These are phyloP conservation scores for Denticeps clupeoides DNA, from an alignment of 2,797 vertebrate genomes.

Conservation along the genomic window DNA sequence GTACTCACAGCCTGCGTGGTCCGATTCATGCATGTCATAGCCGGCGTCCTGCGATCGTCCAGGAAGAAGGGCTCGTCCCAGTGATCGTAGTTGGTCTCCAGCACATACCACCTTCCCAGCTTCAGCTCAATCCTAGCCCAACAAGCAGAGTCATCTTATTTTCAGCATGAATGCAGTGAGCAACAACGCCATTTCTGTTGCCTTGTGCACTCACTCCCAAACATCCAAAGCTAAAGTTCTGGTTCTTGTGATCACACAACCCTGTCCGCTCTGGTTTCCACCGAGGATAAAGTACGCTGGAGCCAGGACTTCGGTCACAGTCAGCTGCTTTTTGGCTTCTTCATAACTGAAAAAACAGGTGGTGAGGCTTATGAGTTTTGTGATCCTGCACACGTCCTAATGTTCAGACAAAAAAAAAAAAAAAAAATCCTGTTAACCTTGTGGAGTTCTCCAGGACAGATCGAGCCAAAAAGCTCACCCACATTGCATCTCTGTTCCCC, in stretches of 20 bases:
- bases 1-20: slow-evolving; percentile 68
- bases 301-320: slow-evolving; percentile 76
- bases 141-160: neutral
- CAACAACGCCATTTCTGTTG: no score
- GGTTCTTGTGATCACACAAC: slow-evolving; percentile 88
- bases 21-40: slow-evolving; percentile 79
- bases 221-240: slow-evolving; percentile 69
- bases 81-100: slow-evolving; percentile 93
- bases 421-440: slow-evolving; percentile 52
- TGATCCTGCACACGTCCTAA: neutral
- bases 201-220: slow-evolving; percentile 70
- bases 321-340: slow-evolving; percentile 72
- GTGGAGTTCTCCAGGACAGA: slow-evolving; percentile 82
- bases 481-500: slow-evolving; percentile 80
- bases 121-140: slow-evolving; percentile 67
- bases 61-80: slow-evolving; percentile 82
- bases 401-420: neutral
- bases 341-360: slow-evolving; percentile 85
- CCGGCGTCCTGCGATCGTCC: slow-evolving; percentile 80
- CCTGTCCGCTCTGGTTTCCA: slow-evolving; percentile 79
- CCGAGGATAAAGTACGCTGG: slow-evolving; percentile 95
- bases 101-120: slow-evolving; percentile 73
- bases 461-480: slow-evolving; percentile 93
- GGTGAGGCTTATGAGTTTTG: no score
- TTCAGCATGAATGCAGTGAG: neutral